Conservation (phyloP, 2,888 invertebrate genomes). For the Limnephilus auricula region DNA sequence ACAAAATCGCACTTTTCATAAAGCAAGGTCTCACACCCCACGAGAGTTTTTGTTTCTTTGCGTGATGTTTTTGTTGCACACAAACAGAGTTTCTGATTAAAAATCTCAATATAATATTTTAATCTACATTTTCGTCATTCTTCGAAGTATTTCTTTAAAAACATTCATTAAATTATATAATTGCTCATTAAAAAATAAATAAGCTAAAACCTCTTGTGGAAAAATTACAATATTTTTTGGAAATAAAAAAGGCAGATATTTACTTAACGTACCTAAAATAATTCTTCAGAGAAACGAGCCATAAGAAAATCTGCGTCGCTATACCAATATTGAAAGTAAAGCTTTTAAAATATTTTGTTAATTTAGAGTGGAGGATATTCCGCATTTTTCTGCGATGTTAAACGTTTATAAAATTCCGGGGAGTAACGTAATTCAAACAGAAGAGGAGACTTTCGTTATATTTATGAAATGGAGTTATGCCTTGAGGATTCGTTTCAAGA, state of each 20-base stretch:
- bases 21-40: no score
- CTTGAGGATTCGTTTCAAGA: not conserved
- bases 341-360: not conserved
- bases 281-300: not conserved
- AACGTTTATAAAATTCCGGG: not conserved
- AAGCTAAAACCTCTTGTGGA: not conserved
- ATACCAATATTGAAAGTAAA: not conserved
- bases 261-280: not conserved
- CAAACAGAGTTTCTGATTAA: no score
- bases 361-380: not conserved
- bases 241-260: not conserved
- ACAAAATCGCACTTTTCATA: no score
- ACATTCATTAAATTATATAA: not conserved
- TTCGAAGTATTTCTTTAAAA: not conserved
- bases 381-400: not conserved
- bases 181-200: not conserved
- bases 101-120: no score
- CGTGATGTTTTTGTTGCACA: no score
- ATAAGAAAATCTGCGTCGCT: not conserved
- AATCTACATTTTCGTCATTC: not conserved
- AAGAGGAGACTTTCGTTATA: not conserved
- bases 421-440: not conserved
- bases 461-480: not conserved
- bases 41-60: no score
- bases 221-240: no score